These are phyloP conservation scores for Adelges cooleyi DNA, from an alignment of 1,140 invertebrate species.

Conservation along the genomic window DNA sequence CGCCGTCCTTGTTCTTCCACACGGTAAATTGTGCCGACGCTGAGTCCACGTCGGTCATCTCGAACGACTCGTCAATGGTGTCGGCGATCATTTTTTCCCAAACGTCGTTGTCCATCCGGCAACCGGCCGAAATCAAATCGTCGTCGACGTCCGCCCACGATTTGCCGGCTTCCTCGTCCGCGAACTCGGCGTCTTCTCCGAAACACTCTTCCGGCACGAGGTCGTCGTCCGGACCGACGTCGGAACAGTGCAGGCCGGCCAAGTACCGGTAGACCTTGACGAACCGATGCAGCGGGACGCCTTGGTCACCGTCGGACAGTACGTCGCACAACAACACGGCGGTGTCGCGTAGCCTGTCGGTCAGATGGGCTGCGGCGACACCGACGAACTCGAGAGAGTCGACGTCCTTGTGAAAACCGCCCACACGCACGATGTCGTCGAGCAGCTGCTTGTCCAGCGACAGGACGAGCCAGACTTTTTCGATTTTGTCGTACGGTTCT, in stretches of 20 bases:
- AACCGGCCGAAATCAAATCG: too few relatives aligned
- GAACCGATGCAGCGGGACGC: not conserved
- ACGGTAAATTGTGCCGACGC: too few relatives aligned
- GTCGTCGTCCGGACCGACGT: not conserved
- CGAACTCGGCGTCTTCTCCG: not conserved
- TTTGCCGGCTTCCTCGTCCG: not conserved
- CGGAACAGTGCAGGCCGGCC: not conserved
- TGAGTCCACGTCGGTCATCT: too few relatives aligned
- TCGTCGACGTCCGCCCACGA: too few relatives aligned
- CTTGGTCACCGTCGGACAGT: not conserved
- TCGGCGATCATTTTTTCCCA: too few relatives aligned
- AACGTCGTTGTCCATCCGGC: too few relatives aligned
- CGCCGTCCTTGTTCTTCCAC: too few relatives aligned
- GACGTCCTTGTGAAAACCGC: not conserved
- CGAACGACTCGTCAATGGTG: too few relatives aligned
- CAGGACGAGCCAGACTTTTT: not conserved
- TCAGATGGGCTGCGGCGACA: not conserved
- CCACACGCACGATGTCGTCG: not conserved
- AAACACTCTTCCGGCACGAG: not conserved
- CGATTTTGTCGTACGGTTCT: not conserved
- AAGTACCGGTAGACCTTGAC: not conserved
- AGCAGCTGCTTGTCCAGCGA: not conserved
- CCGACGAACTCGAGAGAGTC: constrained; percentile 5
- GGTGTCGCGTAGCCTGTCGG: not conserved
- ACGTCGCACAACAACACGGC: not conserved